These are phyloP conservation scores for Bombus huntii DNA, from an alignment of 1,140 invertebrate species.

Conservation along the genomic window DNA sequence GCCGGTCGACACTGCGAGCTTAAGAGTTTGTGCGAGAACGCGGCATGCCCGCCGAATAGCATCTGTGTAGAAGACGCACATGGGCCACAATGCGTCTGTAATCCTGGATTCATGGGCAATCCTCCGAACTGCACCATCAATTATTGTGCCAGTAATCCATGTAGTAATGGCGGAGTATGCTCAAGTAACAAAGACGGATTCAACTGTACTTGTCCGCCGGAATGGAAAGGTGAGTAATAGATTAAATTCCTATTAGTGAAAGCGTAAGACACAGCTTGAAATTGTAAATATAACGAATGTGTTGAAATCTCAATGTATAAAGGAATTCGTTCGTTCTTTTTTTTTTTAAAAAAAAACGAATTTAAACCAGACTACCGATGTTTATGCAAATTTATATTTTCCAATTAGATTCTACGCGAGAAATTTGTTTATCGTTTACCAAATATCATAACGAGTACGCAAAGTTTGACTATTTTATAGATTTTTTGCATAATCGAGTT, in stretches of 20 bases:
- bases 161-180: slow-evolving; percentile 86
- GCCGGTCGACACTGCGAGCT: slow-evolving; percentile 85
- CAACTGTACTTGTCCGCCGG: slow-evolving; percentile 88
- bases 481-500: too few species aligned
- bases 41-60: slow-evolving; percentile 82
- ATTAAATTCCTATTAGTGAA: too few species aligned
- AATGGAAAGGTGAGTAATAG: slow-evolving; percentile 86
- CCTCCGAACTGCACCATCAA: slow-evolving; percentile 86
- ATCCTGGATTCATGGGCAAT: slow-evolving; percentile 88
- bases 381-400: too few species aligned
- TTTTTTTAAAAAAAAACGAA: too few species aligned
- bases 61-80: slow-evolving; percentile 82
- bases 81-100: slow-evolving; percentile 86
- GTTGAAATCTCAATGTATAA: too few species aligned
- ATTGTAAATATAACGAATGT: too few species aligned
- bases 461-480: too few species aligned
- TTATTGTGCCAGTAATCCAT: slow-evolving; percentile 85
- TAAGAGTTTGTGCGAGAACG: slow-evolving; percentile 80
- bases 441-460: too few species aligned
- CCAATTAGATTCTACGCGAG: too few species aligned
- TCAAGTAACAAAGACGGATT: slow-evolving; percentile 82
- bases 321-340: neutral
- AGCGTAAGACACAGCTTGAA: too few species aligned
- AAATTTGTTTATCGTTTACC: too few species aligned
- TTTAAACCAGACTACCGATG: too few species aligned